Base-by-base conservation (phyloP, 35 echinoderm and acorn worm species). In the Apostichopus parvimensis region DNA sequence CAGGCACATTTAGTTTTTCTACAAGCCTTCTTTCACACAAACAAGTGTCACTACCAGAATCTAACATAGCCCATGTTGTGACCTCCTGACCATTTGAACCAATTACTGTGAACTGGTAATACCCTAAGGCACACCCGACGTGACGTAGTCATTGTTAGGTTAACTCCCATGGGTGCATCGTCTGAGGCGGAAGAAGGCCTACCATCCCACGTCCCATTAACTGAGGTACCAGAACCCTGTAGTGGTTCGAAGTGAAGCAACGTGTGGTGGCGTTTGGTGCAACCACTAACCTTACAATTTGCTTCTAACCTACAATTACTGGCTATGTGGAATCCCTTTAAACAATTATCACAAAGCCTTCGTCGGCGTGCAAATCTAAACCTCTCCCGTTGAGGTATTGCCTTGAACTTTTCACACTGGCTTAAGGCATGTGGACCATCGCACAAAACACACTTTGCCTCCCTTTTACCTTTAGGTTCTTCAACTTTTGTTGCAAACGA, bases 11-110 rank as follows among this genome's bases (percentile, higher is more conserved):
- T 20, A 93, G 80, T 52, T 91, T 28, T 45, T 91, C 64, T 23
- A 90, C 79, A 6, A 95, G 79, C 6, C 65, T 60, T 56, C 13
- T 70, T 24, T 90, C 70, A 86, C 93, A 94, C 1, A 94, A 70
- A 28, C 79, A 91, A 23, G 86, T 78, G 45, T 95, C 92, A 34
- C 84, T 93, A 54, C 92, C 92, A 56, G 81, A 56, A 68, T 93
- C 94, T 28, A 95, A 86, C 10, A 95, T 57, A 4, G 94, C 94
- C 91, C 77, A 91, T 7, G 94, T 93, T 54, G 77, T 23, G 9
- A 87, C 70, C 78, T 79, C 88, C 12, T 45, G 62, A 20, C 66
- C 61, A 8, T 57, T 54, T 11, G 25, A 83, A 79, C 72, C 23
- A 34, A 34, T 34, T 28, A 95, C 83, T 15, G 76, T 90, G 18